phyloP scores from a whole-genome alignment of 2,888 invertebrate genomes.

The Euplexia lucipara region DNA sequence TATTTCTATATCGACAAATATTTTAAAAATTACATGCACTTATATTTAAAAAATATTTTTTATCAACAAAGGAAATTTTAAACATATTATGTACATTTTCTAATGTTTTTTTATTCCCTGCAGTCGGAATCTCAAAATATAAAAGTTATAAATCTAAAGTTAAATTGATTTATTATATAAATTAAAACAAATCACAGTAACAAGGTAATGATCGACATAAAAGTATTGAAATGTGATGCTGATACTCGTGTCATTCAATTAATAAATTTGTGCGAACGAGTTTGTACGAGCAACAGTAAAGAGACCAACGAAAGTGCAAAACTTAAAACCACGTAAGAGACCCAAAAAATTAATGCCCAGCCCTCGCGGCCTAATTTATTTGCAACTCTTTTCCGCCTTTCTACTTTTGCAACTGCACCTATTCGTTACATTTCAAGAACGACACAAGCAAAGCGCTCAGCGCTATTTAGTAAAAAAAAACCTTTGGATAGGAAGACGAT shows the following conservation, averaged over 20 bases:
- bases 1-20: slow-evolving; percentile 61
- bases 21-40: slow-evolving; percentile 73
- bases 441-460: slow-evolving; percentile 35
- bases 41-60: slow-evolving; percentile 71
- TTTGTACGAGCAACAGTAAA: slow-evolving; percentile 26
- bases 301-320: slow-evolving; percentile 2
- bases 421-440: slow-evolving; percentile 22
- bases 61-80: slow-evolving; percentile 72
- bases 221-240: slow-evolving; percentile 80
- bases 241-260: slow-evolving; percentile 52
- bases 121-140: slow-evolving; percentile 79
- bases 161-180: slow-evolving; percentile 76
- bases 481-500: slow-evolving; percentile 49
- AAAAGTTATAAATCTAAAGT: slow-evolving; percentile 73
- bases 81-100: slow-evolving; percentile 68
- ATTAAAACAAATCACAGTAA: slow-evolving; percentile 89
- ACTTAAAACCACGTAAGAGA: neutral
- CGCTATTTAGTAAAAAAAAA: slow-evolving; percentile 25
- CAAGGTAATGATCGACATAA: slow-evolving; percentile 82
- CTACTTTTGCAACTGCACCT: slow-evolving; percentile 20
- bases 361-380: neutral
- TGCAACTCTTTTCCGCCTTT: neutral
- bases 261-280: slow-evolving; percentile 57
- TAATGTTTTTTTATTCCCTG: slow-evolving; percentile 66
- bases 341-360: neutral